Evolutionary conservation across 2,888 invertebrate genomes (phyloP).

Genomic region (Drosophila demipolita): DNA sequence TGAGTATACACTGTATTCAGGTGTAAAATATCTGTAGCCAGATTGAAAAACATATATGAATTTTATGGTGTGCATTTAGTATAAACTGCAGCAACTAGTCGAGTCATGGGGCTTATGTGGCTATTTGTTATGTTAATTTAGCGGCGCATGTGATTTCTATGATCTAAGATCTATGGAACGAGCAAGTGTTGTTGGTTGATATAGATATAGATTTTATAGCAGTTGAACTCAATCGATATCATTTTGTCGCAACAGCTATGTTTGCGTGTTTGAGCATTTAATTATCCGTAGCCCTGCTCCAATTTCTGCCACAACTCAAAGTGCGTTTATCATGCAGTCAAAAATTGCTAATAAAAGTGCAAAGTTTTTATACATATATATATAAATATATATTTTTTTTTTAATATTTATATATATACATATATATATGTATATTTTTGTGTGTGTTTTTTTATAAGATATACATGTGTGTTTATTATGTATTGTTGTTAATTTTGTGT

Average conservation of each 20-base stretch:
- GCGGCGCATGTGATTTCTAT: not conserved
- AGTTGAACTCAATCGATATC: slow-evolving; percentile 8
- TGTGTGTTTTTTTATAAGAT: not conserved
- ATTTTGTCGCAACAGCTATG: not conserved
- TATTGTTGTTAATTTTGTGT: slow-evolving; percentile 27
- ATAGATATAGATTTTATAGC: slow-evolving; percentile 1
- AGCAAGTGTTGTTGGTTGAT: not conserved
- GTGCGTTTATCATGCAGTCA: slow-evolving; percentile 56
- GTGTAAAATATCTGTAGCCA: not conserved
- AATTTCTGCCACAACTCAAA: slow-evolving; percentile 53
- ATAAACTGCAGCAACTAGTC: not conserved
- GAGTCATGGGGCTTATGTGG: not conserved
- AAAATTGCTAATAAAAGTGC: slow-evolving; percentile 57
- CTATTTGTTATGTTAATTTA: not conserved
- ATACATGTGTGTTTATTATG: slow-evolving; percentile 2
- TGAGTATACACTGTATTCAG: not conserved
- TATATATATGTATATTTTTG: not conserved
- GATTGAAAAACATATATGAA: not conserved
- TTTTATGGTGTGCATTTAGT: no score
- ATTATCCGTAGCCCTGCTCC: slow-evolving; percentile 48
- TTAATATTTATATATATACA: not conserved
- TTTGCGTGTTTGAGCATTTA: not conserved
- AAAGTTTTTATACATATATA: slow-evolving; percentile 48
- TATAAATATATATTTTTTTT: no score
- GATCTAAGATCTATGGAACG: slow-evolving; percentile 1